phyloP scores from a whole-genome alignment of 2,888 invertebrate species.

The Temnothorax ravouxi region DNA sequence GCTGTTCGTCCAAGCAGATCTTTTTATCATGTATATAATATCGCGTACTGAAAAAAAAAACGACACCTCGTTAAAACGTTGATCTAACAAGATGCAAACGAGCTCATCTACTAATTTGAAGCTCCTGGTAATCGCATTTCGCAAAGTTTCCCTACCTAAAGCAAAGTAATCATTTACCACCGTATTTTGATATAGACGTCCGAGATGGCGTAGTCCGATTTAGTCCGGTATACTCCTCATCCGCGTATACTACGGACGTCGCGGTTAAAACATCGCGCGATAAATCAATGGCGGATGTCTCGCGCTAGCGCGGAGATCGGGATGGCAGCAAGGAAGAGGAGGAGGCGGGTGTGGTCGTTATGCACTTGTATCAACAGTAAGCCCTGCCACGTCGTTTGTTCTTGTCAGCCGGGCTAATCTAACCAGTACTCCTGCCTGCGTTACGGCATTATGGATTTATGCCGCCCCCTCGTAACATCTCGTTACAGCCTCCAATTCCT shows the following conservation, averaged over 20 bases:
- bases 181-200: neutral
- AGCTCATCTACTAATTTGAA: constrained; percentile 25
- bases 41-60: neutral
- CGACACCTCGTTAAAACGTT: constrained; percentile 1
- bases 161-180: neutral
- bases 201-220: constrained; percentile 24
- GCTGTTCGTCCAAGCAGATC: neutral
- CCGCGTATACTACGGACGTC: constrained; percentile 41
- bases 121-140: neutral
- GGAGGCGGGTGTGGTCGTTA: constrained; percentile 54
- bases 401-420: constrained; percentile 74
- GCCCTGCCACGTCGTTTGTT: constrained; percentile 68
- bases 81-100: constrained; percentile 10
- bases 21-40: neutral
- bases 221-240: constrained; percentile 41
- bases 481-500: constrained; percentile 57
- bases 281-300: constrained; percentile 70
- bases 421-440: constrained; percentile 61
- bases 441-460: constrained; percentile 73
- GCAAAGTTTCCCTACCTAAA: neutral
- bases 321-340: constrained; percentile 4
- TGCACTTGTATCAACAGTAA: constrained; percentile 67
- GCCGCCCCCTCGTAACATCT: constrained; percentile 54
- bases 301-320: constrained; percentile 37
- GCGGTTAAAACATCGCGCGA: constrained; percentile 68